phyloP scores from a whole-genome alignment of 2,113 vertebrate species.

The Anoura caudifer region DNA sequence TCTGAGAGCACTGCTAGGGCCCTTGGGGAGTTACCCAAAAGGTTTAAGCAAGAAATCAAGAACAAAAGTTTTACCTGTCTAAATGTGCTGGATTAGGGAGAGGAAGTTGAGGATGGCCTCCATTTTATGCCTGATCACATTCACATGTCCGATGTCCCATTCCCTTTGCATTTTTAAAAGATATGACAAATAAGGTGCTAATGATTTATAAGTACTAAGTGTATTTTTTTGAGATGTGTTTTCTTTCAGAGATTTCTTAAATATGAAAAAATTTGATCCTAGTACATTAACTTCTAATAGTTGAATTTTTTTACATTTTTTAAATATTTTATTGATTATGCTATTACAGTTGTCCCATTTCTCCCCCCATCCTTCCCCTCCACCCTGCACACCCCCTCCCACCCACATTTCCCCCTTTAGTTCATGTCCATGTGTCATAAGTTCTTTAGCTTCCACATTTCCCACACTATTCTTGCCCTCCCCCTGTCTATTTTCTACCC shows the following conservation, averaged over 20 bases:
- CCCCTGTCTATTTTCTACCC: too few species aligned
- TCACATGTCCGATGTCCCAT: not conserved
- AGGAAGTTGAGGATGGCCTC: not conserved
- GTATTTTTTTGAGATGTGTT: not conserved
- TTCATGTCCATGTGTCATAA: too few species aligned
- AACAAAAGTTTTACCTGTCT: not conserved
- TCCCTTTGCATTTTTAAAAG: not conserved
- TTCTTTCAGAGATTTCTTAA: conserved; percentile 17
- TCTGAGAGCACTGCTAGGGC: not conserved
- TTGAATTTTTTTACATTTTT: too few species aligned
- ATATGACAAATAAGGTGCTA: not conserved
- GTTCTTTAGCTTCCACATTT: too few species aligned
- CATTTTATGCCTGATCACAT: not conserved
- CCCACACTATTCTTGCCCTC: too few species aligned
- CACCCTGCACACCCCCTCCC: too few species aligned
- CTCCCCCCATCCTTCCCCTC: too few species aligned
- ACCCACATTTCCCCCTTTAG: too few species aligned
- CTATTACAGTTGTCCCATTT: too few species aligned
- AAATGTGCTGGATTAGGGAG: not conserved
- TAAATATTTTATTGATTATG: too few species aligned
- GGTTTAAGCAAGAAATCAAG: not conserved
- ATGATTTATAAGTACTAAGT: not conserved
- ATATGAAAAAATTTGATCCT: not conserved
- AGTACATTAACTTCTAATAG: not conserved
- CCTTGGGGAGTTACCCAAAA: not conserved